Base-by-base conservation (phyloP, 2,888 invertebrate species). In the Hermaeophaga mercurialis region DNA sequence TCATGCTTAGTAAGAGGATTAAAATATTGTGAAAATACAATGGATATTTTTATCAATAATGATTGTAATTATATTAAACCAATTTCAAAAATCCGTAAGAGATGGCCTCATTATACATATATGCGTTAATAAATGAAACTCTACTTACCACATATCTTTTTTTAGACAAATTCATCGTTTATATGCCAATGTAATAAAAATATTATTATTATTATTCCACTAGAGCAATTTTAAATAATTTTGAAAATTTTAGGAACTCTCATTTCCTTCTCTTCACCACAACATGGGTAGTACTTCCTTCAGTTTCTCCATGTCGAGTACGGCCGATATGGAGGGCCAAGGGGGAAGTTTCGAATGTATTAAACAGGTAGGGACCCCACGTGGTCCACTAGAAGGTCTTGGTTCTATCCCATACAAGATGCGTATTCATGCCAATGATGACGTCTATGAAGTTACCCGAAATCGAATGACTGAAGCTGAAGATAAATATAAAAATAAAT, bases 321-420 rank as follows among this genome's bases (percentile, higher is more conserved):
- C 89, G 79, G 84, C 87, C 72, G 91, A 90, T 78, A 88, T 88
- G 80, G 91, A 91, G 79, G 85, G 85, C 68, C 85, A 85, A 58
- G 91, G 92, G 80, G 95, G 95, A 75, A 92, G 94, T 78, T 92
- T 95, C 80, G 95, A 96, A 80, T 96, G 95, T 80, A 86, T 96
- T 73, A 89, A 90, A 76, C 78, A 83, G 81, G 71, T 81, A 80
- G 69, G 83, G 75, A 75, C 74, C 12, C 73, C 73, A 43, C 65
- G 75, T 52, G 74, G 75, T 56, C 85, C 86, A 64, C 81, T 94
- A 78, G 89, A 90, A 79, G 87, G 88, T 70, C 85, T 94, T 80
- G 96, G 96, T 67, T 84, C 90, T 66, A 83, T 96, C 80, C 88
- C 89, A 70, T 85, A 89, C 77, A 91, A 91, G 77, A 90, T 96